phyloP scores from a whole-genome alignment of 2,113 vertebrate genomes.

The Synchiropus splendidus region DNA sequence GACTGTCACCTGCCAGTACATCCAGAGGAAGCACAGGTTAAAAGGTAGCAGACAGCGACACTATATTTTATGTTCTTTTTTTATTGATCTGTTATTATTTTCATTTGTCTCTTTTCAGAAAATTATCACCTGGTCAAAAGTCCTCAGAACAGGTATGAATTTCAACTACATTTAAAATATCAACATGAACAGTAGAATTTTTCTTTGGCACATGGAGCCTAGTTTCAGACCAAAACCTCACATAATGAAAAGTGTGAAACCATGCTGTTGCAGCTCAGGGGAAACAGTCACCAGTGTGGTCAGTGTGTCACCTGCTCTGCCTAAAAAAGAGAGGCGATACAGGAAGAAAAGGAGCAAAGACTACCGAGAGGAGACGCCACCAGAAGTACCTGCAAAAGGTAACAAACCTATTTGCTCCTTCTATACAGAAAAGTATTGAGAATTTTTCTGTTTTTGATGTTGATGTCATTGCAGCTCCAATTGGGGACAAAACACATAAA shows the following conservation, averaged over 20 bases:
- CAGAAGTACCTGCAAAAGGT: conserved; percentile 92
- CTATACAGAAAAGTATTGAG: too few relatives aligned
- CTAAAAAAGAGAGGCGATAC: conserved; percentile 76
- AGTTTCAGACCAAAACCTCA: too few relatives aligned
- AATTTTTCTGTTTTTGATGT: not conserved
- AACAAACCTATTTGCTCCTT: conserved; percentile 5
- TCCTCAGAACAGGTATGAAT: conserved; percentile 82
- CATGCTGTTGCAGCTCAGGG: conserved; percentile 69
- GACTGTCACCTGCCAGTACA: conserved; percentile 80
- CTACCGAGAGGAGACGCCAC: conserved; percentile 69
- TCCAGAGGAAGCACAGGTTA: conserved; percentile 77
- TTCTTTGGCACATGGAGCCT: not conserved
- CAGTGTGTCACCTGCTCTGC: conserved; percentile 75
- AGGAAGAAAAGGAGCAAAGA: conserved; percentile 63
- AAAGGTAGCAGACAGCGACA: conserved; percentile 65
- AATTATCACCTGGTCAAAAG: conserved; percentile 86
- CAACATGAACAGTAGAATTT: too few relatives aligned
- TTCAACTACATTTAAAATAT: not conserved
- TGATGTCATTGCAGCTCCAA: conserved; percentile 65
- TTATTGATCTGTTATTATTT: not conserved
- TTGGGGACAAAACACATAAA: conserved; percentile 71
- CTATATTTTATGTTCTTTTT: not conserved
- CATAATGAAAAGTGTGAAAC: too few relatives aligned
- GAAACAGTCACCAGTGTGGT: conserved; percentile 81
- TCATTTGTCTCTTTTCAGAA: conserved; percentile 56